These are phyloP conservation scores for Microctenopoma lineatum DNA, from an alignment of 2,797 vertebrate species.

Conservation along the genomic window DNA sequence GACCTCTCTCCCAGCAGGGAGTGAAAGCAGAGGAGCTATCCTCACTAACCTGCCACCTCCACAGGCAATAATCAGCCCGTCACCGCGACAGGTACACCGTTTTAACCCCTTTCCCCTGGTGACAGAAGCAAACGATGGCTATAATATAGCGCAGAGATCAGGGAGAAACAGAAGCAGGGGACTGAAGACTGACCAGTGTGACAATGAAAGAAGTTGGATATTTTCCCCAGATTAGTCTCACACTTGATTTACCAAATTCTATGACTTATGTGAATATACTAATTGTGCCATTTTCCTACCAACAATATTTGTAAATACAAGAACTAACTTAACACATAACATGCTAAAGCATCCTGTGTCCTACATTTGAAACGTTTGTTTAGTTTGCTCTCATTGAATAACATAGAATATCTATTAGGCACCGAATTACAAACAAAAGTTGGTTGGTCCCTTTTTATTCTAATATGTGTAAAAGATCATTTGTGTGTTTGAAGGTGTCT, in stretches of 20 bases:
- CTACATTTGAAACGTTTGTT: no score
- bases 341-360: no score
- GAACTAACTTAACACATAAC: no score
- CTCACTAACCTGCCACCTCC: slow-evolving; percentile 68
- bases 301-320: neutral
- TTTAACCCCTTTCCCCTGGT: slow-evolving; percentile 59
- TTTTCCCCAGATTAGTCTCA: slow-evolving; percentile 16
- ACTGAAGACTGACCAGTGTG: slow-evolving; percentile 19
- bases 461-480: no score
- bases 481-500: no score
- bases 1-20: slow-evolving; percentile 72
- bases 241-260: slow-evolving; percentile 1
- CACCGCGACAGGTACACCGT: slow-evolving; percentile 77
- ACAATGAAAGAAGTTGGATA: slow-evolving; percentile 8
- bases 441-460: neutral
- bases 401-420: no score
- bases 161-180: slow-evolving; percentile 22
- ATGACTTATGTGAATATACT: neutral
- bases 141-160: slow-evolving; percentile 46
- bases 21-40: slow-evolving; percentile 31
- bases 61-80: slow-evolving; percentile 76
- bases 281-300: neutral
- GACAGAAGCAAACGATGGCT: slow-evolving; percentile 38
- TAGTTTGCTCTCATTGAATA: no score
- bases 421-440: no score